Base-by-base conservation (phyloP, 2,888 invertebrate genomes). In the Chamaedrilus cognettii region DNA sequence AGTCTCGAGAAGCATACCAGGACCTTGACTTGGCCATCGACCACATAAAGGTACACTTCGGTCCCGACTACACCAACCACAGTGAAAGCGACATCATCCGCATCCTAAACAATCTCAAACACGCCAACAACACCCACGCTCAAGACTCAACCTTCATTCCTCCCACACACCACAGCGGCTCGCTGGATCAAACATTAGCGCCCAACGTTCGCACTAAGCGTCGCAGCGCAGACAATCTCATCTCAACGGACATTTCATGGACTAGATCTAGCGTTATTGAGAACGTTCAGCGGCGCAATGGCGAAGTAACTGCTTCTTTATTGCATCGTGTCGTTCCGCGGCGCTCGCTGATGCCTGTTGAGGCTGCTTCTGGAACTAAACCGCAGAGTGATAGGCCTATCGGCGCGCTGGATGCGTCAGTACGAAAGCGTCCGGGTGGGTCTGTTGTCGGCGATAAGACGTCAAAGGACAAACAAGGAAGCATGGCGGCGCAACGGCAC, bases 1-100 rank as follows among this genome's bases (percentile, higher is more conserved):
- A 65, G 60, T 52, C 30, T 3, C 61, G n/a, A 30, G 65, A 65
- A 35, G 34, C 65, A 15, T 4, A 49, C 3, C n/a, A 5, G 4
- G 34, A 52, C 33, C 60, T 65, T 5, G 3, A 4, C 5, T n/a
- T n/a, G n/a, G 50, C 33, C 30, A 42, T 61, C 2, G 50, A 30
- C 35, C 62, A 26, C 55, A 15, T 65, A 5, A 60, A 62, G 35
- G 31, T 19, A 15, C 4, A 7, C 3, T 62, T 62, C 31, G 33
- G 4, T 5, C 5, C 49, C 19, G 65, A 65, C 3, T 33, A 51
- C 5, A 5, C 7, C 19, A 33, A 23, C 5, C 51, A 65, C 30
- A 23, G 19, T 7, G 51, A 31, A 7, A 23, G 32, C 4, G 31
- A 65, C 35, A 23, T 52, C n/a, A 26, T 50, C 3, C 5, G 23